Conservation (phyloP, 2,113 vertebrate species). For the Ophthalmolycus amberensis region DNA sequence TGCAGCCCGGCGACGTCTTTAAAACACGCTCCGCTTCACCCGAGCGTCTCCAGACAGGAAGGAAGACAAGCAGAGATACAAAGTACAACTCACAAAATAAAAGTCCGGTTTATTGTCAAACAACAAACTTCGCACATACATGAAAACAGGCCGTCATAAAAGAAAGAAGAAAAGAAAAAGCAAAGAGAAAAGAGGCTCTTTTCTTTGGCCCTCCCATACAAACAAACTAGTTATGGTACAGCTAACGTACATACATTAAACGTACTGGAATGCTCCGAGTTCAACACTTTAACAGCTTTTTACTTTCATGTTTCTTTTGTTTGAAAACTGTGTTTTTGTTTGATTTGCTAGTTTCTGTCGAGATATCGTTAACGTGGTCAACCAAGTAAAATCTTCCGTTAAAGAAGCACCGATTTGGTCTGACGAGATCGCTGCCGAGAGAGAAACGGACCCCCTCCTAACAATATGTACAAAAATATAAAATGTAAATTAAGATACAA, state of each 20-base stretch:
- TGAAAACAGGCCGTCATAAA: slow-evolving; percentile 85
- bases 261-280: slow-evolving; percentile 98
- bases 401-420: slow-evolving; percentile 89
- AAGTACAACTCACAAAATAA: slow-evolving; percentile 88
- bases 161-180: slow-evolving; percentile 75
- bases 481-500: slow-evolving; percentile 99
- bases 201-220: slow-evolving; percentile 86
- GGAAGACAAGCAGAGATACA: slow-evolving; percentile 37
- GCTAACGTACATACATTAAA: slow-evolving; percentile 90
- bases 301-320: slow-evolving; percentile 25
- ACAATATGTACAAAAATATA: slow-evolving; percentile 99
- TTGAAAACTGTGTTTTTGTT: slow-evolving; percentile 25
- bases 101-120: slow-evolving; percentile 90
- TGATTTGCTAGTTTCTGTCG: slow-evolving; percentile 77
- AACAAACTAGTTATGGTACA: slow-evolving; percentile 85
- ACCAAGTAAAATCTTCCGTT: slow-evolving; percentile 90
- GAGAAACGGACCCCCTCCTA: slow-evolving; percentile 88
- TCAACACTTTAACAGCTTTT: slow-evolving; percentile 79
- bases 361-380: slow-evolving; percentile 91
- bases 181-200: slow-evolving; percentile 77
- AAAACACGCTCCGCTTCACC: too few relatives aligned
- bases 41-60: neutral
- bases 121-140: slow-evolving; percentile 88
- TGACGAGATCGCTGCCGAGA: slow-evolving; percentile 79
- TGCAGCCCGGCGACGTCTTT: too few relatives aligned